Percentiles rank a stretch among this genome's conserved stretches.
phyloP scores from a whole-genome alignment of 2,113 vertebrate species.

The Gasterosteus nipponicus region DNA sequence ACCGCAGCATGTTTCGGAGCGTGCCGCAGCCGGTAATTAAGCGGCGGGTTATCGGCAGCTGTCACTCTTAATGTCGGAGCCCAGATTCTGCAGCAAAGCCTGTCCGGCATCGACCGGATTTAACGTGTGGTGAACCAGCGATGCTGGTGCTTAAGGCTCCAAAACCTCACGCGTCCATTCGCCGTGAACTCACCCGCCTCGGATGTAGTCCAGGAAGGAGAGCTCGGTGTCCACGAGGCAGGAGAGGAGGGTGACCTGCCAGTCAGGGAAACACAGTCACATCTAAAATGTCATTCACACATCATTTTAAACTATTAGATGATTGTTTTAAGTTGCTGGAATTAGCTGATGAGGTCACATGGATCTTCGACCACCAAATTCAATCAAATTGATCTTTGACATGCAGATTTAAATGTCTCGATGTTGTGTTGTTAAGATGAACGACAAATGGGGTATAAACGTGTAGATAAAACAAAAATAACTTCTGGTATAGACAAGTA shows the following conservation, averaged over 20 bases:
- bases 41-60: constrained; percentile 52
- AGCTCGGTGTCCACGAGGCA: constrained; percentile 97
- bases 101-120: background rate
- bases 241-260: constrained; percentile 95
- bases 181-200: constrained; percentile 91
- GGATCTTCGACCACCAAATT: too few relatives aligned
- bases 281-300: too few relatives aligned
- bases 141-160: background rate
- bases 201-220: constrained; percentile 98
- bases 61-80: constrained; percentile 46
- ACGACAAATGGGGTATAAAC: background rate
- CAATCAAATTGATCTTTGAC: too few relatives aligned
- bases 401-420: background rate
- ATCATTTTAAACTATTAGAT: too few relatives aligned
- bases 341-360: too few relatives aligned
- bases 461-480: background rate
- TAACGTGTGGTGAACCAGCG: background rate
- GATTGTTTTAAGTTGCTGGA: too few relatives aligned
- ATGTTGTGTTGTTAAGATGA: background rate
- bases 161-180: background rate
- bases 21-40: constrained; percentile 46
- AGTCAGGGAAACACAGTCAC: constrained; percentile 13
- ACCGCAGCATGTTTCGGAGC: constrained; percentile 52
- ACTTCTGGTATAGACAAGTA: background rate
- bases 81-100: constrained; percentile 8